Evolutionary conservation across 2,113 vertebrate genomes (phyloP).

Genomic region (Hirundichthys speculiger): DNA sequence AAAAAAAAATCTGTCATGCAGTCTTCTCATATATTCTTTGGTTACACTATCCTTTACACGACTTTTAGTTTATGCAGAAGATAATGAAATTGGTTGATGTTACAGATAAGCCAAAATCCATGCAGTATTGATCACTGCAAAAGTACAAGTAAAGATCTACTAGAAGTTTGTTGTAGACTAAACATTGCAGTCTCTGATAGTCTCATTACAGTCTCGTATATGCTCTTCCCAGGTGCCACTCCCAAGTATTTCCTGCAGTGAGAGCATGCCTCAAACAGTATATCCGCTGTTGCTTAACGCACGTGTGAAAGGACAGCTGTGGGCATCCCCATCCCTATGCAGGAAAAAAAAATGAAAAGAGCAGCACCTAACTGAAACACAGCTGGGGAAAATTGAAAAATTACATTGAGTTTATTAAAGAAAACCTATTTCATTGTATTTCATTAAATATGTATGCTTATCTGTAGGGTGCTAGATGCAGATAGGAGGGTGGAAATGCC

Average conservation of each 20-base stretch:
- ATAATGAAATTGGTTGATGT: no score
- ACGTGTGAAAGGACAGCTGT: background rate
- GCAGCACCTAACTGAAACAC: background rate
- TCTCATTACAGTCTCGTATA: no score
- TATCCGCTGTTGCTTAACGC: background rate
- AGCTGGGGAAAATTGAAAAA: background rate
- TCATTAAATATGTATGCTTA: background rate
- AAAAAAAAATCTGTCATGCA: no score
- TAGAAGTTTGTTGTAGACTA: no score
- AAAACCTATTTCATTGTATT: constrained; percentile 5
- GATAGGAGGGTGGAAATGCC: constrained; percentile 73
- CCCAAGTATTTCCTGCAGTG: background rate
- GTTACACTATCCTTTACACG: no score
- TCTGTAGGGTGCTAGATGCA: constrained; percentile 38
- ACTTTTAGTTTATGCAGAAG: no score
- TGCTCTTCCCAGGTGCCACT: background rate
- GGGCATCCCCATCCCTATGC: background rate
- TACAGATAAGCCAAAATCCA: background rate
- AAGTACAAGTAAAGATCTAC: no score
- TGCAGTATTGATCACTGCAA: no score
- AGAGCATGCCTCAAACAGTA: background rate
- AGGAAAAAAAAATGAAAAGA: background rate
- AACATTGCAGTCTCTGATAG: no score
- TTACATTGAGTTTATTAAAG: constrained; percentile 8
- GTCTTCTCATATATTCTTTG: no score